Base-by-base conservation (phyloP, 2,888 invertebrate genomes). In the Nematopogon swammerdamellus region DNA sequence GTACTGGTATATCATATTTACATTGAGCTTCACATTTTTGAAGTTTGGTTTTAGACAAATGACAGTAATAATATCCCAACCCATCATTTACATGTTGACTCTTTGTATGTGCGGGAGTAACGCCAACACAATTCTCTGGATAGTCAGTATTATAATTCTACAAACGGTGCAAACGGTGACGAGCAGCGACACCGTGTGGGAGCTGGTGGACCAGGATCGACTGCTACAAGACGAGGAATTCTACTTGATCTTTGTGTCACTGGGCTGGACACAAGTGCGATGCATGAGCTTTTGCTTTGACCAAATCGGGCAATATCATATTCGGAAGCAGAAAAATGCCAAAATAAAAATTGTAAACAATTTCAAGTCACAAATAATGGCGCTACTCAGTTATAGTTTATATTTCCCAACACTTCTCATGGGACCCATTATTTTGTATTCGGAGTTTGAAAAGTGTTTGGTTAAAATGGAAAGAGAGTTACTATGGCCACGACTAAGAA, bases 361-460 rank as follows among this genome's bases (percentile, higher is more conserved):
- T 10, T 44, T 47, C 17, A 48, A 25, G 2, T 18, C 16, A 11
- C 11, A 14, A 54, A 56, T 83, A 2, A 55, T 76, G 48, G 79
- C 85, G 54, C 81, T 87, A 59, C 64, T 90, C 48, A 85, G 88
- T 18, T 96, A 95, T 66, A 83, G 85, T 51, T 81, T 94, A 47
- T 95, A 96, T 67, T 79, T 93, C 49, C 96, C 96, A 18, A 80
- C 88, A n/a, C 74, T 92, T 52, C 87, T 89, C 59, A 82, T 86
- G 58, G 96, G 96, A 17, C 96, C 96, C n/a, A 80, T 95, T 50
- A 82, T 95, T 58, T 74, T 87, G 6, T 94, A 88, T 70, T 79
- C 85, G 56, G 85, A 89, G 51, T 95, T 90, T 71, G 71, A 74
- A 55, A 71, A 60, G 49, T 74, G 67, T 64, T 73, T 71, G 57